phyloP scores from a whole-genome alignment of 2,113 vertebrate genomes.

The Etia nguti region DNA sequence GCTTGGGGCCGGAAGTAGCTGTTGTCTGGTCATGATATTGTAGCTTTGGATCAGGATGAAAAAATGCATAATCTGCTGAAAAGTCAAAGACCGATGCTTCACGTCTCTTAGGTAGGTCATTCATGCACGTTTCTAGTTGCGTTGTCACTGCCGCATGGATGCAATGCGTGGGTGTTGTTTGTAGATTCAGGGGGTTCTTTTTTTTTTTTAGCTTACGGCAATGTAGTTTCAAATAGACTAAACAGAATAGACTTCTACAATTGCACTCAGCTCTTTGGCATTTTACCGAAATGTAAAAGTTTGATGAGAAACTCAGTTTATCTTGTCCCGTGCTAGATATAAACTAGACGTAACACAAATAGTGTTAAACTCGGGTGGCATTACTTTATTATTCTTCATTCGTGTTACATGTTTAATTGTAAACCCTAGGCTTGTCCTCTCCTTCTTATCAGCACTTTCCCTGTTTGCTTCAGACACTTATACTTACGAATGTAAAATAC shows the following conservation, averaged over 20 bases:
- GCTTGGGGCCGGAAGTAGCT: neutral
- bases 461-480: neutral
- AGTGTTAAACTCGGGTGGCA: rapidly evolving
- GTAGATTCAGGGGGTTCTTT: neutral
- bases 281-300: neutral
- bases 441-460: neutral
- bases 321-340: neutral
- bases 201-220: neutral
- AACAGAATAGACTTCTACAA: neutral
- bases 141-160: neutral
- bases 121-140: neutral
- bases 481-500: neutral
- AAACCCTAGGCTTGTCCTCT: neutral
- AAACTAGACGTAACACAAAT: neutral
- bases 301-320: neutral
- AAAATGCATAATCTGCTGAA: neutral
- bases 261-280: neutral
- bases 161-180: neutral
- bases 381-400: neutral
- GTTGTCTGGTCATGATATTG: neutral
- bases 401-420: neutral
- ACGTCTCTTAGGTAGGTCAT: neutral
- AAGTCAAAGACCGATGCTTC: neutral
- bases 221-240: rapidly evolving
- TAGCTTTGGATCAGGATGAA: neutral